These are phyloP conservation scores for Serilophus lunatus DNA, from an alignment of 2,113 vertebrate species.

Conservation along the genomic window DNA sequence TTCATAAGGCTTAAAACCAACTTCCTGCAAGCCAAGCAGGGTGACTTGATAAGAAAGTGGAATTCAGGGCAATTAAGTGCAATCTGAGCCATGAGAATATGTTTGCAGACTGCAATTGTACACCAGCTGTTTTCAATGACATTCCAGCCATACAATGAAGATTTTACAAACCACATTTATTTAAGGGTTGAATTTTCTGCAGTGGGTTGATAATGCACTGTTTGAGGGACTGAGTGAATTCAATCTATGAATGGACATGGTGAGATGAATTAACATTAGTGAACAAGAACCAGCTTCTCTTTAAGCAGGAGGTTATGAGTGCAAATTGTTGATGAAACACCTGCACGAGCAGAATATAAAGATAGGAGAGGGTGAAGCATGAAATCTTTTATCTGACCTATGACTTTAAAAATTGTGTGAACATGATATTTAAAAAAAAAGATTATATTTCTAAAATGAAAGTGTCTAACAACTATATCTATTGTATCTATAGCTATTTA, in stretches of 20 bases:
- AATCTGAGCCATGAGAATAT: slow-evolving; percentile 64
- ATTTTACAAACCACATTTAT: slow-evolving; percentile 54
- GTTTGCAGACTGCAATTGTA: slow-evolving; percentile 47
- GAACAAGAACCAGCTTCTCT: not conserved
- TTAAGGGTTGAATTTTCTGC: slow-evolving; percentile 35
- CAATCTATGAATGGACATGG: not conserved
- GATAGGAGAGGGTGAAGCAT: not conserved
- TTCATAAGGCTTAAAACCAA: slow-evolving; percentile 62
- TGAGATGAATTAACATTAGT: slow-evolving; percentile 9
- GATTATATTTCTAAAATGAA: not conserved
- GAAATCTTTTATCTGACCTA: not conserved
- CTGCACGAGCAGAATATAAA: not conserved
- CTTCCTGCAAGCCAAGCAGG: slow-evolving; percentile 62
- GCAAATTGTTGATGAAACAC: not conserved
- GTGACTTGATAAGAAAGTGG: slow-evolving; percentile 72
- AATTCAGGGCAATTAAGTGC: slow-evolving; percentile 70
- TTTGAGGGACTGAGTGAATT: not conserved
- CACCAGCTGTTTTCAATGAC: slow-evolving; percentile 69
- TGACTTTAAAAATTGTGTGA: not conserved
- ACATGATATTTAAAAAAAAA: not conserved
- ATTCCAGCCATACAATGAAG: slow-evolving; percentile 61
- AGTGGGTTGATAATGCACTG: not conserved
- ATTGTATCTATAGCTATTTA: not conserved
- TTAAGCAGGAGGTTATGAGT: not conserved
- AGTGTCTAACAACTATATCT: not conserved